phyloP scores from a whole-genome alignment of 2,888 invertebrate species.

The Phyllotreta striolata region DNA sequence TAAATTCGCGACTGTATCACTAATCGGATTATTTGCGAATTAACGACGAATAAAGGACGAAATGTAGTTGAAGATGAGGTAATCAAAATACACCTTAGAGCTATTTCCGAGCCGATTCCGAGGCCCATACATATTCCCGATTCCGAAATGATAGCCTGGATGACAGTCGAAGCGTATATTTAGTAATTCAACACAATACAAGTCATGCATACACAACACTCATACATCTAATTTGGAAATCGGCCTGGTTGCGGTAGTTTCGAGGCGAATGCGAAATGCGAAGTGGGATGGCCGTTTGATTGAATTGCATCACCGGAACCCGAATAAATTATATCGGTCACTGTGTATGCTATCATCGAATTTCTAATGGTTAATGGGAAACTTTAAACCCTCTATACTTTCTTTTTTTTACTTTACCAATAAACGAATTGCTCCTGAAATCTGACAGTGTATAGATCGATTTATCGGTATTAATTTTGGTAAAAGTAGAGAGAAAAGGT shows the following conservation, averaged over 20 bases:
- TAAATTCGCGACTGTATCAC: background rate
- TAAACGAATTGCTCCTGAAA: too few relatives aligned
- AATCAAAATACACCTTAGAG: conserved; percentile 38
- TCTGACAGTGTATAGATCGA: too few relatives aligned
- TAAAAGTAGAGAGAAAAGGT: too few relatives aligned
- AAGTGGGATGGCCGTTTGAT: conserved; percentile 51
- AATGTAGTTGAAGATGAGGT: conserved; percentile 17
- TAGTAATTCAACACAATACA: conserved; percentile 46
- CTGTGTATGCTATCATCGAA: conserved; percentile 11
- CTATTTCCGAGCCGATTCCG: conserved; percentile 28
- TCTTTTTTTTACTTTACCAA: too few relatives aligned
- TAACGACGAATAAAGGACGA: conserved; percentile 13
- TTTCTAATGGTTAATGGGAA: conserved; percentile 3
- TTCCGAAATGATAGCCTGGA: conserved; percentile 43
- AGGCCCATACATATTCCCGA: conserved; percentile 39
- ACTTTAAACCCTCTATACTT: background rate
- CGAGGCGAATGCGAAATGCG: conserved; percentile 50
- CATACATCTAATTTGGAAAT: conserved; percentile 57
- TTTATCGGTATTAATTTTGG: conserved; percentile 36
- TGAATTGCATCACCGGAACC: conserved; percentile 53
- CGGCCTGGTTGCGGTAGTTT: conserved; percentile 49
- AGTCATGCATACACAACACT: conserved; percentile 51
- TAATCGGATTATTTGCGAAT: conserved; percentile 17
- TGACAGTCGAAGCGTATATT: conserved; percentile 47
- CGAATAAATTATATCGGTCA: conserved; percentile 51